A percentile compares a stretch with the other conserved stretches of the same genome.
phyloP scores from a whole-genome alignment of 2,797 vertebrate species.

The Hyperoplus immaculatus region DNA sequence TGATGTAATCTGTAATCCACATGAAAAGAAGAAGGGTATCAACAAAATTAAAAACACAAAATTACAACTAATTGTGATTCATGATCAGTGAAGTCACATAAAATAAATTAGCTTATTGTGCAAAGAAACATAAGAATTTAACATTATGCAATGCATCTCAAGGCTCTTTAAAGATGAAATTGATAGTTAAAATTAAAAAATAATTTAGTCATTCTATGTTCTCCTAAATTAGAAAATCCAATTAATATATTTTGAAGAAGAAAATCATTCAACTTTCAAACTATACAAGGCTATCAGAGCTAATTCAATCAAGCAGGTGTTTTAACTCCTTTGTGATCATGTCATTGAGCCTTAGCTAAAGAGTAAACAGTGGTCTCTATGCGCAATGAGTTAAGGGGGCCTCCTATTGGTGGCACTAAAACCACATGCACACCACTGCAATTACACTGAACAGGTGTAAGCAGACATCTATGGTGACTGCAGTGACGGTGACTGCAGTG shows the following conservation, averaged over 20 bases:
- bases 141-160: background rate
- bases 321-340: conserved; percentile 14
- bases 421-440: background rate
- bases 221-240: too few species aligned
- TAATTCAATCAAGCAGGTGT: conserved; percentile 13
- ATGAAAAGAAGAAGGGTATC: background rate
- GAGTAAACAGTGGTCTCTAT: conserved; percentile 4
- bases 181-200: background rate
- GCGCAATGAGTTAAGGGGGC: conserved; percentile 37
- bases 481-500: conserved; percentile 18
- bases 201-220: conserved; percentile 1
- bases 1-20: background rate
- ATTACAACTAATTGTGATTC: background rate
- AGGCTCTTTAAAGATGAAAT: background rate
- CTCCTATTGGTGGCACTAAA: conserved; percentile 48
- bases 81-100: background rate
- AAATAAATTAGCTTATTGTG: too few species aligned
- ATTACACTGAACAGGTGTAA: conserved; percentile 13
- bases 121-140: too few species aligned
- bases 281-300: conserved; percentile 2
- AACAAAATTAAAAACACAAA: background rate
- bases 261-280: too few species aligned
- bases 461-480: background rate
- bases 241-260: too few species aligned
- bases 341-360: conserved; percentile 11